A percentile compares a stretch with the other conserved stretches of the same genome.
These are phyloP conservation scores for Indicator indicator DNA, from an alignment of 2,113 vertebrate genomes.

Conservation along the genomic window DNA sequence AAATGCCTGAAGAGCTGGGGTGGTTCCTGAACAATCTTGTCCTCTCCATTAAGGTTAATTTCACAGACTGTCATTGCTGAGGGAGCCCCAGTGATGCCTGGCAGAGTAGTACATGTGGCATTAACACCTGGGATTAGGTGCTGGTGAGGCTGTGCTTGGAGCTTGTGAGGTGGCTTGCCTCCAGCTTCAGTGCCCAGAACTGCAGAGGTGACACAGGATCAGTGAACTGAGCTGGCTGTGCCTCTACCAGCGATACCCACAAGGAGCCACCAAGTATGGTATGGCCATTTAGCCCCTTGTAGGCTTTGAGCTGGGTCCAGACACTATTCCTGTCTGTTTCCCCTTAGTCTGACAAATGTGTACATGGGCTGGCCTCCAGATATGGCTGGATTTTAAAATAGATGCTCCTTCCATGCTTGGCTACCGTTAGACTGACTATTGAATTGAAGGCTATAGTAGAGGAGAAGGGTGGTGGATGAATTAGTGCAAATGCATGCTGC, in stretches of 20 bases:
- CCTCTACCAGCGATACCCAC: not conserved
- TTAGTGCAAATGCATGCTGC: not conserved
- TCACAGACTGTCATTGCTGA: not conserved
- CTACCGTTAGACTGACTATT: not conserved
- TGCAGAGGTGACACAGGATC: not conserved
- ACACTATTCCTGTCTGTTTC: not conserved
- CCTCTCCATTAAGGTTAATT: not conserved
- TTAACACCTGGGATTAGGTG: not conserved
- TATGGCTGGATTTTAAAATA: not conserved
- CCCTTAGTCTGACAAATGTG: not conserved
- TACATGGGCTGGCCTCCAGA: not conserved
- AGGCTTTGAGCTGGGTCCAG: not conserved
- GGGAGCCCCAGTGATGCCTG: not conserved
- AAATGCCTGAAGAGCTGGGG: not conserved
- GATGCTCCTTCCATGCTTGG: not conserved
- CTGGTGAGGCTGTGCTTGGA: rapidly evolving
- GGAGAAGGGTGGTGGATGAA: not conserved
- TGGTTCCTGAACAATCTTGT: rapidly evolving
- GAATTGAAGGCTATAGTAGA: not conserved
- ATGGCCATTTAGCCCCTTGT: not conserved
- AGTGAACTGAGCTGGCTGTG: not conserved
- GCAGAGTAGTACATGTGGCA: not conserved
- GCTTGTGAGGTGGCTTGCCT: not conserved
- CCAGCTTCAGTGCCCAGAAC: not conserved
- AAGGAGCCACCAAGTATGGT: not conserved